These are phyloP conservation scores for Avahi laniger DNA, from an alignment of 2,797 vertebrate genomes.

Conservation along the genomic window DNA sequence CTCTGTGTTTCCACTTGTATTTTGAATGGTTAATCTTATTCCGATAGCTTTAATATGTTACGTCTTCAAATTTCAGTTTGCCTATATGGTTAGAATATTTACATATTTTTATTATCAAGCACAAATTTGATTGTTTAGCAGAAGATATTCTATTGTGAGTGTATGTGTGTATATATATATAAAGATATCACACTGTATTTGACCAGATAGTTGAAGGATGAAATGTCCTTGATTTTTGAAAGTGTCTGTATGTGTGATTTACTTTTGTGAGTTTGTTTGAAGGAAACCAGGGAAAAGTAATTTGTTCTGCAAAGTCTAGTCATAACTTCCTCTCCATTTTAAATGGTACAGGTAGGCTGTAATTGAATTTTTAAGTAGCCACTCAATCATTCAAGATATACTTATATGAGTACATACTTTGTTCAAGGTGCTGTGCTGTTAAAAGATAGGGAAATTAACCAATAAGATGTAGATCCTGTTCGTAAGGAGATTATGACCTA, in stretches of 20 bases:
- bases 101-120: conserved; percentile 50
- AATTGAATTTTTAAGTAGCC: conserved; percentile 66
- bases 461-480: conserved; percentile 54
- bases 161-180: neutral
- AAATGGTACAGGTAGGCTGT: conserved; percentile 48
- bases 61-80: conserved; percentile 51
- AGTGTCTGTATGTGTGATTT: conserved; percentile 30
- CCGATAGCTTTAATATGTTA: conserved; percentile 29
- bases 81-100: conserved; percentile 52
- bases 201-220: conserved; percentile 44
- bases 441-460: conserved; percentile 59
- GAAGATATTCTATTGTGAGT: neutral
- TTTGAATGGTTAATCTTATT: conserved; percentile 47
- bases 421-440: conserved; percentile 59
- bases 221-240: conserved; percentile 63
- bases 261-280: conserved; percentile 42
- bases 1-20: conserved; percentile 52
- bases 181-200: neutral
- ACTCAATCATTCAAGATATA: conserved; percentile 48
- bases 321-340: conserved; percentile 7
- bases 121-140: conserved; percentile 44
- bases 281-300: conserved; percentile 39
- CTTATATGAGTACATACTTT: conserved; percentile 57
- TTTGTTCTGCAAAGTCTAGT: conserved; percentile 42
- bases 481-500: conserved; percentile 63